Percentiles rank a stretch among this genome's conserved stretches.
phyloP scores from a whole-genome alignment of 1,140 invertebrate genomes.

The Vanessa tameamea region DNA sequence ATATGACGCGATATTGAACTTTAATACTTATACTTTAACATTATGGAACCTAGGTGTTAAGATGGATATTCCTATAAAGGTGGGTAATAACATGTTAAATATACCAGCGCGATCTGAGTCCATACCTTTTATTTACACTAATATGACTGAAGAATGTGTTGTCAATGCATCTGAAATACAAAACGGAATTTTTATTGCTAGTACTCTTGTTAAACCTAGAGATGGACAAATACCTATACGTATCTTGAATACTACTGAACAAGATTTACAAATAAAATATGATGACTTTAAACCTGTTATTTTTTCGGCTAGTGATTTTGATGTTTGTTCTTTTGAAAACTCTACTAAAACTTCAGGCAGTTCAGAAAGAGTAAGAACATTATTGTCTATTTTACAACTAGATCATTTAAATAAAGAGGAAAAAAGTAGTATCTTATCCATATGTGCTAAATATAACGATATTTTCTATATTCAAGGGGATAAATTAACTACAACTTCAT shows the following conservation, averaged over 20 bases:
- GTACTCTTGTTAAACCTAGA: too few species aligned
- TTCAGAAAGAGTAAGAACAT: background rate
- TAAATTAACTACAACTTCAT: constrained; percentile 1
- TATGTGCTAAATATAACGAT: constrained; percentile 6
- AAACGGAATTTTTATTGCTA: too few species aligned
- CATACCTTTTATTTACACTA: too few species aligned
- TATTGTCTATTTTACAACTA: constrained; percentile 4
- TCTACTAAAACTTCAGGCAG: background rate
- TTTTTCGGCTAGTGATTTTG: background rate
- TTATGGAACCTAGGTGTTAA: too few species aligned
- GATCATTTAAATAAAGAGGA: constrained; percentile 2
- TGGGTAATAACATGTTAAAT: too few species aligned
- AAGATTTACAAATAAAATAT: constrained; percentile 3
- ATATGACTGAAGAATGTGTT: too few species aligned
- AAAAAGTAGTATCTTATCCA: constrained; percentile 6
- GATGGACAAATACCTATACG: too few species aligned
- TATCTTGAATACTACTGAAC: background rate
- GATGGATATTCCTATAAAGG: too few species aligned
- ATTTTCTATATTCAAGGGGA: constrained; percentile 4
- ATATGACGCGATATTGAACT: too few species aligned
- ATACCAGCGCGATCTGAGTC: too few species aligned
- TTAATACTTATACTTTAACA: too few species aligned
- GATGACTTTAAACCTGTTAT: constrained; percentile 1
- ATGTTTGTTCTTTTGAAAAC: constrained; percentile 5
- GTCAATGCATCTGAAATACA: too few species aligned